phyloP scores from a whole-genome alignment of 2,113 vertebrate genomes.

The Perca fluviatilis region DNA sequence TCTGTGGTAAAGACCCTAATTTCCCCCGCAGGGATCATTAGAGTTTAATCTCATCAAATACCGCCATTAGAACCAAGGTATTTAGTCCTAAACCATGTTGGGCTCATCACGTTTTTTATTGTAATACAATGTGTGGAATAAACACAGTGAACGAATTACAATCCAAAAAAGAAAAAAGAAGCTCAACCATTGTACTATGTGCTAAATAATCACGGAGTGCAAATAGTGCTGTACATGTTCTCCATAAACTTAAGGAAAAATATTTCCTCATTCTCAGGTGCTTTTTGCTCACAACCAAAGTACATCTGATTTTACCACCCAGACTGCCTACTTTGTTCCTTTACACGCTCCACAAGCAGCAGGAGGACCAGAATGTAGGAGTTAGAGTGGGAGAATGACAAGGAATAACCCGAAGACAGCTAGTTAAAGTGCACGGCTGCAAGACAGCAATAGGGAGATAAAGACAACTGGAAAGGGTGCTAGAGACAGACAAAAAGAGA shows the following conservation, averaged over 20 bases:
- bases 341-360: slow-evolving; percentile 37
- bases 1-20: slow-evolving; percentile 51
- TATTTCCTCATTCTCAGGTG: slow-evolving; percentile 10
- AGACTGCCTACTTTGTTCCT: slow-evolving; percentile 53
- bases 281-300: slow-evolving; percentile 41
- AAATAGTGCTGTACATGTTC: slow-evolving; percentile 11
- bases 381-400: slow-evolving; percentile 38
- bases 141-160: slow-evolving; percentile 31
- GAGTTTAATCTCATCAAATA: slow-evolving; percentile 71
- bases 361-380: slow-evolving; percentile 42
- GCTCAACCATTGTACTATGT: background rate
- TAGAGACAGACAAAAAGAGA: slow-evolving; percentile 45
- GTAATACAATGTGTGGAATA: slow-evolving; percentile 43
- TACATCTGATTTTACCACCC: slow-evolving; percentile 63
- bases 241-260: background rate
- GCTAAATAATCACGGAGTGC: slow-evolving; percentile 22
- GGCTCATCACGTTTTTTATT: slow-evolving; percentile 55
- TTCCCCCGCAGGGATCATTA: slow-evolving; percentile 67
- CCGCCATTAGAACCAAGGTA: slow-evolving; percentile 56
- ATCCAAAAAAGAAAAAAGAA: background rate
- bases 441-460: slow-evolving; percentile 40
- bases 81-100: slow-evolving; percentile 60
- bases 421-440: slow-evolving; percentile 55
- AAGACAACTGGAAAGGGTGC: slow-evolving; percentile 52
- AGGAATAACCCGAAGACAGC: slow-evolving; percentile 36